Percentiles rank a stretch among this genome's conserved stretches.
phyloP scores from a whole-genome alignment of 1,140 invertebrate species.

The Aphidius ervi region DNA sequence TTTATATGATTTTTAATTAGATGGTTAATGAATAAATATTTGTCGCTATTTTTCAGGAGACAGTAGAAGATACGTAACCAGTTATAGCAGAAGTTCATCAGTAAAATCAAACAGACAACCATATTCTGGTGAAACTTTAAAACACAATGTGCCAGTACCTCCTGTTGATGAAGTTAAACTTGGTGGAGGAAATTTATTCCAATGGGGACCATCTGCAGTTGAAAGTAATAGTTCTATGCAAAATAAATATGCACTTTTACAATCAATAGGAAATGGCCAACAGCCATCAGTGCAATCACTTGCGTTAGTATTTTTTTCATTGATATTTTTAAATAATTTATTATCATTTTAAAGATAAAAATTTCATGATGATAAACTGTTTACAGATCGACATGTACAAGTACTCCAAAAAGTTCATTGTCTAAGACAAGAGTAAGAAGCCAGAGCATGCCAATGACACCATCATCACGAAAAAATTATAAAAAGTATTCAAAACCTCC shows the following conservation, averaged over 20 bases:
- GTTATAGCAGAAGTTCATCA: conserved; percentile 41
- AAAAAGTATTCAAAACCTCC: conserved; percentile 21
- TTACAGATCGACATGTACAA: conserved; percentile 46
- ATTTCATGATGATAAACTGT: conserved; percentile 32
- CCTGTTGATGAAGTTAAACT: conserved; percentile 48
- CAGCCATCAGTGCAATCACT: conserved; percentile 35
- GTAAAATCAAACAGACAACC: conserved; percentile 32
- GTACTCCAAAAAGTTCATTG: conserved; percentile 37
- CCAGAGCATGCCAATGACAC: conserved; percentile 33
- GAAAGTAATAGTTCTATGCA: conserved; percentile 30
- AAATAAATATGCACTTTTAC: conserved; percentile 52
- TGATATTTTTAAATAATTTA: neutral
- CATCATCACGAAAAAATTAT: conserved; percentile 34
- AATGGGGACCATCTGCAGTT: conserved; percentile 31
- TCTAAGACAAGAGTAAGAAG: conserved; percentile 34
- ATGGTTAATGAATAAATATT: neutral
- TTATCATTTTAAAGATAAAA: too few species aligned
- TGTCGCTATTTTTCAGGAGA: conserved; percentile 25
- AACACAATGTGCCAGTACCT: conserved; percentile 52
- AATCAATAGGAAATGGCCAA: conserved; percentile 41
- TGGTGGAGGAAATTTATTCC: conserved; percentile 43
- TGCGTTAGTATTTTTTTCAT: conserved; percentile 38
- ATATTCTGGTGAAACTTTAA: conserved; percentile 52
- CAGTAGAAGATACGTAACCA: conserved; percentile 36
- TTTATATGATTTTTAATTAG: conserved; percentile 11